Evolutionary conservation across 2,888 invertebrate genomes (phyloP).

Genomic region (Drosophila nr. fundita): DNA sequence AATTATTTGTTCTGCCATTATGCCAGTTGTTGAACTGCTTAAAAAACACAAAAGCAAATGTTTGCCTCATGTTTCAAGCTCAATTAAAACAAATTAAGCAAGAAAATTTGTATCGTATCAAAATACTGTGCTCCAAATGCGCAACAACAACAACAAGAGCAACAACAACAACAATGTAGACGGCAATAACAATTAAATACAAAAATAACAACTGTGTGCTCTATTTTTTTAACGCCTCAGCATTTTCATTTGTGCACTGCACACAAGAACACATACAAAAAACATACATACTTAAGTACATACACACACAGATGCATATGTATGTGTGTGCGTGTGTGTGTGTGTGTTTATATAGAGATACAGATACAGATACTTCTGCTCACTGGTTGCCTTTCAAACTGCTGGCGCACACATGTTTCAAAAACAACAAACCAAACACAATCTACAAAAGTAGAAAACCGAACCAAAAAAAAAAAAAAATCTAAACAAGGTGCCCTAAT

Average conservation of each 20-base stretch:
- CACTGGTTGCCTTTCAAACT: slow-evolving; percentile 65
- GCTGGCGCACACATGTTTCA: slow-evolving; percentile 78
- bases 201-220: slow-evolving; percentile 76
- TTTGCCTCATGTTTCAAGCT: slow-evolving; percentile 69
- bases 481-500: slow-evolving; percentile 13
- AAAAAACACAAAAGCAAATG: slow-evolving; percentile 40
- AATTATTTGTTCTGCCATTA: slow-evolving; percentile 18
- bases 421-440: slow-evolving; percentile 61
- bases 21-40: slow-evolving; percentile 1
- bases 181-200: slow-evolving; percentile 74
- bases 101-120: slow-evolving; percentile 65
- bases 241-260: slow-evolving; percentile 69
- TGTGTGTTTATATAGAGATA: slow-evolving; percentile 31
- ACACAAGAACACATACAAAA: slow-evolving; percentile 39
- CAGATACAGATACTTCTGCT: slow-evolving; percentile 47
- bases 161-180: slow-evolving; percentile 49
- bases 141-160: slow-evolving; percentile 19
- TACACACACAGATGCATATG: slow-evolving; percentile 3
- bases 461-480: slow-evolving; percentile 10
- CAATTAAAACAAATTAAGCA: slow-evolving; percentile 78
- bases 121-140: slow-evolving; percentile 63
- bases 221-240: slow-evolving; percentile 80
- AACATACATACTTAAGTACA: slow-evolving; percentile 31
- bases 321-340: slow-evolving; percentile 17
- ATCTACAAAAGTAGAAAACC: slow-evolving; percentile 39